Evolutionary conservation across 1,140 invertebrate species (phyloP).

Genomic region (Pseudomyrmex concolor): DNA sequence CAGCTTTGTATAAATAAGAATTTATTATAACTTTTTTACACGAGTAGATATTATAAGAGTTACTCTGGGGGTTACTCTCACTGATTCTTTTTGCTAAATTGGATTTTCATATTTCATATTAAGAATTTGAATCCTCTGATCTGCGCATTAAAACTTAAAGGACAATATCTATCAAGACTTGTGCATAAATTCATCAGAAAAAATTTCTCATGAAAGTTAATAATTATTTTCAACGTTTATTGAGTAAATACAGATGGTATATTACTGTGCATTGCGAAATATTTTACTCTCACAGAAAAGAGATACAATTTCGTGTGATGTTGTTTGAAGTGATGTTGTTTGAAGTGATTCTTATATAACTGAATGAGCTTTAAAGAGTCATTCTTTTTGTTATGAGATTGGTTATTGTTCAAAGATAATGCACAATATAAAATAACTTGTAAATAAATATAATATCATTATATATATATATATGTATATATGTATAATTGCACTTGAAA

Average conservation of each 20-base stretch:
- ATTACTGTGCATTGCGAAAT: conserved; percentile 87
- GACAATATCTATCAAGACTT: conserved; percentile 87
- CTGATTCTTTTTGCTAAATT: background rate
- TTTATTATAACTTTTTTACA: conserved; percentile 20
- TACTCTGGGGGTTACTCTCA: background rate
- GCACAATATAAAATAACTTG: background rate
- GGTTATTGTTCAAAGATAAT: background rate
- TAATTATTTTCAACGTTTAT: conserved; percentile 52
- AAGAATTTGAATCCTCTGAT: conserved; percentile 85
- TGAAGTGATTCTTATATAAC: background rate
- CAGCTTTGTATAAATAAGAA: conserved; percentile 3
- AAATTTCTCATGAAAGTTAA: conserved; percentile 80
- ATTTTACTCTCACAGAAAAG: conserved; percentile 87
- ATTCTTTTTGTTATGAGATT: conserved; percentile 26
- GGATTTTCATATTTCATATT: conserved; percentile 85
- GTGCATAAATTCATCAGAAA: conserved; percentile 85
- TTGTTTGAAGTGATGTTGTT: conserved; percentile 55
- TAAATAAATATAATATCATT: background rate
- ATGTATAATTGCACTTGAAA: no score
- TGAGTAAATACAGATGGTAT: conserved; percentile 15
- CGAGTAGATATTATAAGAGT: background rate
- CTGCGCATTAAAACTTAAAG: conserved; percentile 84
- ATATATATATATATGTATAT: background rate
- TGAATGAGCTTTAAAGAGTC: conserved; percentile 24
- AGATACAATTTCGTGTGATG: conserved; percentile 87